phyloP scores from a whole-genome alignment of 2,113 vertebrate genomes.

The Phrynosoma blainvillii region DNA sequence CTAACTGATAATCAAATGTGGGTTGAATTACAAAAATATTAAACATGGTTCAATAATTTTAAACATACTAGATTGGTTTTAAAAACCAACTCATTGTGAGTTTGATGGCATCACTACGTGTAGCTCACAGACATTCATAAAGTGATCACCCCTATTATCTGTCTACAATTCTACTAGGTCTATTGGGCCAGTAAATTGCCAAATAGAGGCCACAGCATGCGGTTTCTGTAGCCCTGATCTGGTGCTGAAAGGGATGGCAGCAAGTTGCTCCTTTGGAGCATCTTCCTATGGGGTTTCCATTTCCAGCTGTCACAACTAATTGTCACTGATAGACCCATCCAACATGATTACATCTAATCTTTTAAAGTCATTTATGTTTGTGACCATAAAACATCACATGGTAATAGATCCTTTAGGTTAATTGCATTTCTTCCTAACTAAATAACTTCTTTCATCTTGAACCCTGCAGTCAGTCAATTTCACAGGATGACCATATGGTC shows the following conservation, averaged over 20 bases:
- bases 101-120: neutral
- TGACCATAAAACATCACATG: conserved; percentile 3
- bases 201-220: no score
- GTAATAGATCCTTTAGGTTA: conserved; percentile 6
- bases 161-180: neutral
- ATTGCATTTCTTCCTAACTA: neutral
- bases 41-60: neutral
- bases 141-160: neutral
- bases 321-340: neutral
- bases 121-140: neutral
- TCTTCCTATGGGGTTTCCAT: neutral
- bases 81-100: neutral
- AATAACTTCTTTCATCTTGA: neutral
- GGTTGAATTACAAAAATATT: neutral
- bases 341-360: neutral
- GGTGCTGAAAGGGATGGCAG: no score
- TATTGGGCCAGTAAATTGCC: no score
- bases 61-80: neutral
- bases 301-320: neutral
- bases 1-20: neutral
- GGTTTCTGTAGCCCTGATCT: no score
- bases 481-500: neutral
- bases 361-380: conserved; percentile 4
- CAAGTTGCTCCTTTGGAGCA: neutral
- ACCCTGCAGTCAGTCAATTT: neutral